These are phyloP conservation scores for Drosophila insularis DNA, from an alignment of 1,140 invertebrate genomes.

Conservation along the genomic window DNA sequence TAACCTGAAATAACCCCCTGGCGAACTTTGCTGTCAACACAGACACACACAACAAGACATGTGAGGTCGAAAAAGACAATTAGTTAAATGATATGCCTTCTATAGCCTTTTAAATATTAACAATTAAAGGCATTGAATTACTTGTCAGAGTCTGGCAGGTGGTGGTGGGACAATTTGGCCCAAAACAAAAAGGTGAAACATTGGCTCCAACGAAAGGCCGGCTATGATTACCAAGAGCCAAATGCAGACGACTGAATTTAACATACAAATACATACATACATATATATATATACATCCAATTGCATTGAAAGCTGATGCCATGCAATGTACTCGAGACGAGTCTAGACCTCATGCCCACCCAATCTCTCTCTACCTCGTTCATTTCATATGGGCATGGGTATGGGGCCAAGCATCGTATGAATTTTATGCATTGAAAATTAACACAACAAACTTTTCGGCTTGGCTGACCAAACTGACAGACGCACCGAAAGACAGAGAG, in stretches of 20 bases:
- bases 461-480: conserved; percentile 60
- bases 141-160: neutral
- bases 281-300: conserved; percentile 26
- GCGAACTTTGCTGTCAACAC: neutral
- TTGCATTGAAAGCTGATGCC: conserved; percentile 37
- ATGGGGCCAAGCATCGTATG: conserved; percentile 40
- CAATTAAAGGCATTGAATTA: conserved; percentile 55
- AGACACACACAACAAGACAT: neutral
- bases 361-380: neutral
- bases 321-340: conserved; percentile 25
- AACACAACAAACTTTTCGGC: conserved; percentile 77
- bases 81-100: conserved; percentile 29
- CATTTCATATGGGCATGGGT: too few species aligned
- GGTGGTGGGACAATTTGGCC: conserved; percentile 26
- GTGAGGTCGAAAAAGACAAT: conserved; percentile 25
- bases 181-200: conserved; percentile 21
- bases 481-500: conserved; percentile 60
- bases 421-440: conserved; percentile 76
- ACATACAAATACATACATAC: neutral
- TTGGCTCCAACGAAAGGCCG: conserved; percentile 19
- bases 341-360: conserved; percentile 8
- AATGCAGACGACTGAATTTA: neutral
- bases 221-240: conserved; percentile 46
- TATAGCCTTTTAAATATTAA: conserved; percentile 47
- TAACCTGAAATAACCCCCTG: neutral